Evolutionary conservation across 2,888 invertebrate species (phyloP).

Genomic region (Sesamia inferens): DNA sequence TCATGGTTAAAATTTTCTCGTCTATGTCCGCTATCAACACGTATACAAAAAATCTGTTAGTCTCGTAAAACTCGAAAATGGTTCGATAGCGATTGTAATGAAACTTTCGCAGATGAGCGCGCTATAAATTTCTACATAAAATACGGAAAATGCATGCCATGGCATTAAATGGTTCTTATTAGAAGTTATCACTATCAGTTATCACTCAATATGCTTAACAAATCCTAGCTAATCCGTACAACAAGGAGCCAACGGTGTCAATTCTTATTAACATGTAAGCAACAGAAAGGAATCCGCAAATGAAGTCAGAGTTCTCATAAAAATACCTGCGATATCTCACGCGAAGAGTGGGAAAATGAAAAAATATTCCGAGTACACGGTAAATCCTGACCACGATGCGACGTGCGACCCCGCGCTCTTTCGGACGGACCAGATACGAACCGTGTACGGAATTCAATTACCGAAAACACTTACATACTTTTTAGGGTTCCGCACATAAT

Average conservation of each 20-base stretch:
- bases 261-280: slow-evolving; percentile 44
- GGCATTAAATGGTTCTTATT: not conserved
- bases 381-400: slow-evolving; percentile 83
- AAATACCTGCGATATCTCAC: slow-evolving; percentile 81
- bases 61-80: not conserved
- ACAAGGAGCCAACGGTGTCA: not conserved
- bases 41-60: not conserved
- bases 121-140: not conserved
- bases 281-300: slow-evolving; percentile 72
- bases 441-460: slow-evolving; percentile 86
- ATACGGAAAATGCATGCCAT: not conserved
- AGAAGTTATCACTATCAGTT: not conserved
- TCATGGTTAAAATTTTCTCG: not conserved
- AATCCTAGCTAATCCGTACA: not conserved
- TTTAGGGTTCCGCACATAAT: slow-evolving; percentile 69
- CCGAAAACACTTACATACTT: slow-evolving; percentile 73
- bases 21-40: not conserved
- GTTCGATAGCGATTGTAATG: not conserved
- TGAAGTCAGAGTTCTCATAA: slow-evolving; percentile 75
- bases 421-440: slow-evolving; percentile 72
- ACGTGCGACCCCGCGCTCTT: slow-evolving; percentile 77
- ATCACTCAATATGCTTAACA: not conserved
- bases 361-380: slow-evolving; percentile 84
- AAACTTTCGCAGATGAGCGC: not conserved
- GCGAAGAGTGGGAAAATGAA: slow-evolving; percentile 77